Evolutionary conservation across 2,888 invertebrate species (phyloP).

Genomic region (Piscicola geometra): DNA sequence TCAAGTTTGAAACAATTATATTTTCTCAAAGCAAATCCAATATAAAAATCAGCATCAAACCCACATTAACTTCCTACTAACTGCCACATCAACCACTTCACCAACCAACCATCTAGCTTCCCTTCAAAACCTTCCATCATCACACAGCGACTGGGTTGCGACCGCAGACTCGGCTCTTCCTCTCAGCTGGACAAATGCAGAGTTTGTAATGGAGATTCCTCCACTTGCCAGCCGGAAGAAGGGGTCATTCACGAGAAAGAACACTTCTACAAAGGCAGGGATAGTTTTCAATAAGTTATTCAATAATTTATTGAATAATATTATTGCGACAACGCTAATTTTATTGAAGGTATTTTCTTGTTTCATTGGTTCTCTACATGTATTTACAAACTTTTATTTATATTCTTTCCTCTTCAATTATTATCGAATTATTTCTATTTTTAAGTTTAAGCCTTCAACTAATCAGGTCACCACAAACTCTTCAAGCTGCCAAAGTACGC

Average conservation of each 20-base stretch:
- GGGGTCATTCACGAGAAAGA: conserved; percentile 39
- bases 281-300: too few relatives aligned
- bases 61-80: background rate
- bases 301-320: too few relatives aligned
- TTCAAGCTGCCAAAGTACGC: background rate
- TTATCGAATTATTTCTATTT: background rate
- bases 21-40: too few relatives aligned
- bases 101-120: background rate
- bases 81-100: too few relatives aligned
- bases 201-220: conserved; percentile 54
- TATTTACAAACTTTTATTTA: background rate
- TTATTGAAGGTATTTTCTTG: background rate
- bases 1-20: too few relatives aligned
- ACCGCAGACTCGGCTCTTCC: conserved; percentile 52
- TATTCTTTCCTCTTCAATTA: background rate
- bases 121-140: background rate
- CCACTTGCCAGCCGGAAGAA: conserved; percentile 50
- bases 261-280: conserved; percentile 12
- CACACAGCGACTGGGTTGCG: conserved; percentile 57
- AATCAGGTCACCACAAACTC: conserved; percentile 21
- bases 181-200: conserved; percentile 53
- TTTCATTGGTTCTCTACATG: background rate
- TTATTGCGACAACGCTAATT: too few relatives aligned
- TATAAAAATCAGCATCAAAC: too few relatives aligned
- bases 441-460: too few relatives aligned